Conservation (phyloP, 2,113 vertebrate species). For the Silurus meridionalis region DNA sequence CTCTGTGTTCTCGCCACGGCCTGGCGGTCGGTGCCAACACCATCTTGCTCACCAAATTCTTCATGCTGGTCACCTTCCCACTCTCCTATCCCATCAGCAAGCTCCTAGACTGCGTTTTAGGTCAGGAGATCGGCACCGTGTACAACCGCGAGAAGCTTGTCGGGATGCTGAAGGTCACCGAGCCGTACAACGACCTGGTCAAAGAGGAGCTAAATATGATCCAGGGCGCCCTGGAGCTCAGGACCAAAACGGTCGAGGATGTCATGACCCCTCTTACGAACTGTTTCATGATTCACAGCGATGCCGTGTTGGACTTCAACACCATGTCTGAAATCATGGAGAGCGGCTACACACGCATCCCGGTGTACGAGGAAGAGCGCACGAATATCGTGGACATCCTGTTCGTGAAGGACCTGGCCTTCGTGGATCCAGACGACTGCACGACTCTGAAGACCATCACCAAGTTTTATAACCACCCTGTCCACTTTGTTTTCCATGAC, state of each 20-base stretch:
- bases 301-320: slow-evolving; percentile 90
- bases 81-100: slow-evolving; percentile 93
- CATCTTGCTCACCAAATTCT: slow-evolving; percentile 86
- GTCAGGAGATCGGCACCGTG: slow-evolving; percentile 95
- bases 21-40: slow-evolving; percentile 93
- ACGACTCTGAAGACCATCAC: slow-evolving; percentile 95
- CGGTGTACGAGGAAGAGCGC: slow-evolving; percentile 85
- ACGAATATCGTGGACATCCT: slow-evolving; percentile 96
- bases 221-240: slow-evolving; percentile 90
- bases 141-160: slow-evolving; percentile 97
- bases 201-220: slow-evolving; percentile 97
- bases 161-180: slow-evolving; percentile 93
- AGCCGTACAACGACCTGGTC: slow-evolving; percentile 91
- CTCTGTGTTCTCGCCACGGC: slow-evolving; percentile 91
- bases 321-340: slow-evolving; percentile 99
- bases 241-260: slow-evolving; percentile 92
- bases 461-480: slow-evolving; percentile 94
- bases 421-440: slow-evolving; percentile 92
- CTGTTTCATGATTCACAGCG: slow-evolving; percentile 94
- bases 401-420: slow-evolving; percentile 91
- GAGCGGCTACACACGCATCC: slow-evolving; percentile 92
- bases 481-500: slow-evolving; percentile 96
- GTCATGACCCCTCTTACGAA: slow-evolving; percentile 88
- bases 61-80: slow-evolving; percentile 94
- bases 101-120: slow-evolving; percentile 84